Evolutionary conservation across 1,140 invertebrate genomes (phyloP), one percentile per base, ranked within the genome.

Genomic region (Vollenhovia emeryi): DNA sequence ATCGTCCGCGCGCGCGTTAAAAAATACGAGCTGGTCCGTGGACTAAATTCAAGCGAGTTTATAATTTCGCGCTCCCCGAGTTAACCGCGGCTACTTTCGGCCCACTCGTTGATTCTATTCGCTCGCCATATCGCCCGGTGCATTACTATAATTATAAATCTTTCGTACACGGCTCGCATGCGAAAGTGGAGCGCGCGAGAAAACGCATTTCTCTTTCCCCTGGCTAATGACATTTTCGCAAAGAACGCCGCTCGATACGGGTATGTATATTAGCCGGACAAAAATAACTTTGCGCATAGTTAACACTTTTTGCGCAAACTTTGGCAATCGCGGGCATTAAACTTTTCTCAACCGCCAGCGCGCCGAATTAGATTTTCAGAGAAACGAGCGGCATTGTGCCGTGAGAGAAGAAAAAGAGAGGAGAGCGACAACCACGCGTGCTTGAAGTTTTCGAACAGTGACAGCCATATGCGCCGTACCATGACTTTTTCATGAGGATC

Each of bases 401-500:
- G 60, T 36, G 30, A 24, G 27, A 27, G 24, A 11, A 15, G 36
- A 40, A 21, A 27, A 9, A 43, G 4, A 15, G 18, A 21, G 27
- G 13, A n/a, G 11, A 33, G 24, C 13, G 8, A 3, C 30, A 11
- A 57, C 33, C 21, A 52, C 48, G 45, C 36, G 36, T 59, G 52
- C n/a, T 2, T 80, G 30, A 80, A 71, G 33, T 82, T 80, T 80
- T 73, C 66, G 59, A 73, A 69, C 45, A 9, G 24, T 45, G 36
- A 45, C 50, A 78, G n/a, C 40, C 15, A 50, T n/a, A 69, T 57
- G 24, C 50, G n/a, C 40, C n/a, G n/a, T 8, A 48, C 33, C 27
- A 82, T 82, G 36, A 82, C 50, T 71, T 73, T 71, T 82, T 82
- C 50, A 82, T 57, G 66, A 82, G 50, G 21, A 43, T 40, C 50